Base-by-base conservation (phyloP, 1,140 invertebrate genomes). In the Holotrichia oblita region DNA sequence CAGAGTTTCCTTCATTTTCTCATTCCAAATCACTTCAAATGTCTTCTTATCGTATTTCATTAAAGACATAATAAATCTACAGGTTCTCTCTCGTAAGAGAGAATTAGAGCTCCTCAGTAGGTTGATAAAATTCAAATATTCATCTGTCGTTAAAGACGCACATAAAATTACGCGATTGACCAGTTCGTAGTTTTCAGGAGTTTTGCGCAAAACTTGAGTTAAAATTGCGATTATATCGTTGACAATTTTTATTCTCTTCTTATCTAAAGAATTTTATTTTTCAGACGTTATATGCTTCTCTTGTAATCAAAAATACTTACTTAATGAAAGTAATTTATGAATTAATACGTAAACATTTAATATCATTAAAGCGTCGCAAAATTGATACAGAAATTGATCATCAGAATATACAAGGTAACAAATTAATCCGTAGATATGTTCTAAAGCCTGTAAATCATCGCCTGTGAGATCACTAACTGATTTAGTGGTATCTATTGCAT, bases 291-390 rank as follows among this genome's bases (percentile, higher is more conserved):
- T 64, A 64, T 17, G 4, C 17, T 64, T 64, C 10, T 20, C 59
- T 6, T 6, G 22, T 24, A 74, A 27, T 40, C n/a, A n/a, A 44
- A 74, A 64, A n/a, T 83, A 83, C 89, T 86, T 84, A 91, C 90
- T 88, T 22, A 89, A 86, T 4, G 84, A 86, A 6, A 93, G 84
- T 44, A 92, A 88, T 24, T 85, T 84, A 2, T 89, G 89, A 77
- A 92, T 88, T 6, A 91, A 85, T 8, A 87, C 82, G 78, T 89
- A 88, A 3, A 90, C 91, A 75, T 91, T 90, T 24, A 94, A 87
- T 41, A 94, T 90, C n/a, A 90, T 90, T 34, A 95, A 87, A 1
- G 93, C 91, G 79, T 95, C 92, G 83, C 94, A 95, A 83, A 95
- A 93, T 82, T 96, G 94, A 0, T 89, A 89, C 0, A 95, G 89